Conservation (phyloP, 2,113 vertebrate species). For the Proteles cristata region DNA sequence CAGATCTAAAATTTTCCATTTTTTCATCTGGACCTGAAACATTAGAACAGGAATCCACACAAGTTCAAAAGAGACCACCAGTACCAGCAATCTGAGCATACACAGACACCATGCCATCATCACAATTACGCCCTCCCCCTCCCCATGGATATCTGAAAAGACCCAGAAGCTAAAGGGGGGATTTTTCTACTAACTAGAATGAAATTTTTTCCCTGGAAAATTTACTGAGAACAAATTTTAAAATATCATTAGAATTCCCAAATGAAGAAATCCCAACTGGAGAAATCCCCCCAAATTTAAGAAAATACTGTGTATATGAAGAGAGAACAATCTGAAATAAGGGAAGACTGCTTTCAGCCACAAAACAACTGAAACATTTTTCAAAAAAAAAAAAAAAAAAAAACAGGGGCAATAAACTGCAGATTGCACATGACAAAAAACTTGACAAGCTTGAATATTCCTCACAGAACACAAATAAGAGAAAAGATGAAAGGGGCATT, state of each 20-base stretch:
- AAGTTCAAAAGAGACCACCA: neutral
- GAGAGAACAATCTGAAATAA: constrained; percentile 25
- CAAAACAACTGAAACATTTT: constrained; percentile 13
- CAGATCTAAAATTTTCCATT: neutral
- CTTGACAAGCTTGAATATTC: neutral
- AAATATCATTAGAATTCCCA: constrained; percentile 10
- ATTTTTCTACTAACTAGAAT: neutral
- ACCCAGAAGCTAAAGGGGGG: neutral
- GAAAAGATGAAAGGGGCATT: neutral
- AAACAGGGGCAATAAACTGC: neutral
- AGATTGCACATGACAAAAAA: neutral
- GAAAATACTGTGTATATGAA: neutral
- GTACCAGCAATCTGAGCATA: neutral
- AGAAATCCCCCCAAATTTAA: constrained; percentile 4
- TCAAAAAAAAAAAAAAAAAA: neutral
- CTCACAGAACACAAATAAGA: neutral
- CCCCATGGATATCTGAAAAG: neutral
- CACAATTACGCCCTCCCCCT: neutral
- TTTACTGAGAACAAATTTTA: neutral
- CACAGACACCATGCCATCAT: neutral
- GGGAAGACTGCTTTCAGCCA: neutral
- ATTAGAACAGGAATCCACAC: neutral
- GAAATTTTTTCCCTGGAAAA: neutral
- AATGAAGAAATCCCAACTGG: neutral
- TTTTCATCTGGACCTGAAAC: constrained; percentile 6